Conservation (phyloP, 1,140 invertebrate species). For the Sipha flava region DNA sequence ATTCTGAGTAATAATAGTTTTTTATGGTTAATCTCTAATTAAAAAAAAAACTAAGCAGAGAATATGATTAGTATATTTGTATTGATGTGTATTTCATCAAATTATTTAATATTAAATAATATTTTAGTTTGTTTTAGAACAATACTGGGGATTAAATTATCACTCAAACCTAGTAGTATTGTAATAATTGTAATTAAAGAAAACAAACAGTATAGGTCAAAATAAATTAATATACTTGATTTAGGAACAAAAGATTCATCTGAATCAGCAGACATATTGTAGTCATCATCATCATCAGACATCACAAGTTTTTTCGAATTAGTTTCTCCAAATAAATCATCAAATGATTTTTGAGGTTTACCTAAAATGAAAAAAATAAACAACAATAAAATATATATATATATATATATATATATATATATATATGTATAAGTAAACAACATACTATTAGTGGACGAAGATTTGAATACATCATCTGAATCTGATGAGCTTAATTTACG, state of each 20-base stretch:
- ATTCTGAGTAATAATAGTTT: too few relatives aligned
- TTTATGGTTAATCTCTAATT: too few relatives aligned
- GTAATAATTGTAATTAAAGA: too few relatives aligned
- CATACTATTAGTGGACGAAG: not conserved
- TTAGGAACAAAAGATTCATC: not conserved
- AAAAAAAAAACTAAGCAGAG: too few relatives aligned
- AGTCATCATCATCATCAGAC: conserved; percentile 7
- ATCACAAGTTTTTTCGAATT: not conserved
- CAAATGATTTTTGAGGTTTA: conserved; percentile 22
- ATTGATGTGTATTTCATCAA: too few relatives aligned
- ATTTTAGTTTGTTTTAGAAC: too few relatives aligned
- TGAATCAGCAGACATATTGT: not conserved
- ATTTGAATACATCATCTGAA: conserved; percentile 18
- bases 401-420: not conserved
- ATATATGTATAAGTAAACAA: not conserved
- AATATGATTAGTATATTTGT: too few relatives aligned
- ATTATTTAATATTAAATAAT: too few relatives aligned
- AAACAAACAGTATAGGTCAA: not conserved
- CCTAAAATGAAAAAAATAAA: not conserved
- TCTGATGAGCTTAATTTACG: not conserved
- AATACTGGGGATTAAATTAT: too few relatives aligned
- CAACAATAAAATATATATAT: not conserved
- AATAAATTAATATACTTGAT: not conserved
- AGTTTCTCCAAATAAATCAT: not conserved
- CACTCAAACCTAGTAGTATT: too few relatives aligned